Percentiles rank a stretch among this genome's conserved stretches.
Conservation (phyloP, 2,113 vertebrate genomes). For the Leptobrachium ailaonicum region DNA sequence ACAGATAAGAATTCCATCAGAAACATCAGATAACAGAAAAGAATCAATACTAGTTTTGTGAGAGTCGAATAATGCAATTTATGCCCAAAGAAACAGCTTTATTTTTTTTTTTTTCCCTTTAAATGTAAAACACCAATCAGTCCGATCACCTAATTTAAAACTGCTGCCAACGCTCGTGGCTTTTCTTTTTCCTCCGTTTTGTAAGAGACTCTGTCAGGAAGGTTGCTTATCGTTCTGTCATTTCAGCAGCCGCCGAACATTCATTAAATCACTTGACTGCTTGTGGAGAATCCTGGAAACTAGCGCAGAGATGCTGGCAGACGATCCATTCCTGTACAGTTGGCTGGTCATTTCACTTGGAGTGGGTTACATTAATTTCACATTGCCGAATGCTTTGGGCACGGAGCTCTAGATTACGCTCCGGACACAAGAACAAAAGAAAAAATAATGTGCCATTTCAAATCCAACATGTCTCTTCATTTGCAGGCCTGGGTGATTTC, state of each 20-base stretch:
- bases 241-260: conserved; percentile 12
- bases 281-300: background rate
- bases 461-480: background rate
- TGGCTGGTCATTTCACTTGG: conserved; percentile 11
- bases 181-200: conserved; percentile 1
- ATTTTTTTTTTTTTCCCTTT: background rate
- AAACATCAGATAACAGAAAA: conserved; percentile 12
- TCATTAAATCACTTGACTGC: conserved; percentile 12
- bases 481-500: background rate
- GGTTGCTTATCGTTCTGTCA: conserved; percentile 5
- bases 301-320: background rate
- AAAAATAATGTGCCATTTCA: background rate
- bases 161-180: background rate
- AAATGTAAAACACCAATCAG: background rate
- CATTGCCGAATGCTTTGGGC: conserved; percentile 1
- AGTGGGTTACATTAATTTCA: conserved; percentile 6
- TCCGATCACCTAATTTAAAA: background rate
- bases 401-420: background rate
- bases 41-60: conserved; percentile 23
- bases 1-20: background rate
- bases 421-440: background rate
- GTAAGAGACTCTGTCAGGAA: conserved; percentile 12
- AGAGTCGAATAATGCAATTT: background rate
- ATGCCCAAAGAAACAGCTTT: background rate
- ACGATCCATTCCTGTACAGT: conserved; percentile 11